Evolutionary conservation across 2,888 invertebrate species (phyloP), one percentile per base, ranked within the genome.

Genomic region (Octonoba sinensis): DNA sequence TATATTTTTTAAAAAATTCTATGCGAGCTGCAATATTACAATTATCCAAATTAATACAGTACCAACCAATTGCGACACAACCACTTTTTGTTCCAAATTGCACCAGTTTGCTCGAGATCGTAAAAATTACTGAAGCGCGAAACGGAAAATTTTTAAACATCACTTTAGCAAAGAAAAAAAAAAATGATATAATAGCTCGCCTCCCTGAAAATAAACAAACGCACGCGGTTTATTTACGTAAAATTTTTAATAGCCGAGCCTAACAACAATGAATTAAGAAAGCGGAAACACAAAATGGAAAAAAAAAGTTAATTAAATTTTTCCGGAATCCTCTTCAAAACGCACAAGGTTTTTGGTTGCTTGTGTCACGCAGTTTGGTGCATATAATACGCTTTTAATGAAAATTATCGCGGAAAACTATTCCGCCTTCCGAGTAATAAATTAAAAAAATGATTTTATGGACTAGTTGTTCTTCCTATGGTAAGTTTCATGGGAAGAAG

Each of bases 291-390:
- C 44, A 36, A 64, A 44, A 27, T 13, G 16, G 8, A n/a, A 22
- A 65, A 75, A 71, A 78, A 78, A 78, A 72, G 71, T 78, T 72
- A 78, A 72, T 78, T 72, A 78, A 78, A 71, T 78, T 78, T 71
- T 72, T 57, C 65, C 47, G 36, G 36, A 36, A 36, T 36, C 36
- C 36, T 36, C 36, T 13, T 46, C 54, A 36, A 62, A 62, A 36
- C n/a, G 36, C 62, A 62, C 36, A n/a, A 44, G n/a, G 36, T 57
- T 51, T 64, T 47, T 27, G 36, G 49, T 18, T 16, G 46, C 44
- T 51, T 60, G 47, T 13, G 46, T 44, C 44, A 75, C n/a, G 54
- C 54, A 54, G 67, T 66, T 56, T 57, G 16, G 60, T 60, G 36
- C 36, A 36, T 22, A 36, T 76, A 65, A 77, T 70, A 65, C 57